Evolutionary conservation across 2,113 vertebrate species (phyloP), one percentile per base, ranked within the genome.

Genomic region (Osmerus eperlanus): DNA sequence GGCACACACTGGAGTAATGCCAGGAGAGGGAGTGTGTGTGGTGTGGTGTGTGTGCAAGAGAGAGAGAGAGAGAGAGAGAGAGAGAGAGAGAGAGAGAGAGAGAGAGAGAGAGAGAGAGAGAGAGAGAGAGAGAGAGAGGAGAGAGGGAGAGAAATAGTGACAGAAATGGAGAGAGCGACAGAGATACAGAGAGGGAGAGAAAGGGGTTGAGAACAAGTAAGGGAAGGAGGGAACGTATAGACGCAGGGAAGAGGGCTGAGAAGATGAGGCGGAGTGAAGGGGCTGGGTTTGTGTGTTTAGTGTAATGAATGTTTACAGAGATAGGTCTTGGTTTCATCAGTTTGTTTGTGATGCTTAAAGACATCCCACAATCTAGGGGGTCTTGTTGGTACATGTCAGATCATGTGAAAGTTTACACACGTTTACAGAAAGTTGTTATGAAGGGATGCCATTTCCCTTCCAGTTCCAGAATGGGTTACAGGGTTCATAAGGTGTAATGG

Each of bases 1-100:
- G 79, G 69, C 80, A 75, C 65, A 72, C 28, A 65, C 65, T 81
- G 95, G 94, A 92, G 87, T 86, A 0, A 74, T 70, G 82, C 82
- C 79, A 83, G 23, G 56, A 56, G 7, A 47, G 63, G 55, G 66
- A 55, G 21, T 15, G 64, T 25, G 41, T 18, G 71, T n/a, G 52
- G 15, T n/a, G 52, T 23, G 65, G 18, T 21, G 41, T 47, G n/a
- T 90, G 90, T 47, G n/a, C 90, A 89, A 85, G 51, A 54, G 73
- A 32, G 52, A 13, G 67, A 55, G 67, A 53, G 67, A 59, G 68
- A 65, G 47, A 71, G 41, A 84, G 90, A 90, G n/a, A n/a, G n/a
- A n/a, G n/a, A n/a, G n/a, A n/a, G n/a, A n/a, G n/a, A n/a, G n/a
- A n/a, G 41, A 2, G 29, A 61, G 36, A 52, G 32, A 14, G 25